Evolutionary conservation across 2,797 vertebrate species (phyloP).

Genomic region (Iguana delicatissima): DNA sequence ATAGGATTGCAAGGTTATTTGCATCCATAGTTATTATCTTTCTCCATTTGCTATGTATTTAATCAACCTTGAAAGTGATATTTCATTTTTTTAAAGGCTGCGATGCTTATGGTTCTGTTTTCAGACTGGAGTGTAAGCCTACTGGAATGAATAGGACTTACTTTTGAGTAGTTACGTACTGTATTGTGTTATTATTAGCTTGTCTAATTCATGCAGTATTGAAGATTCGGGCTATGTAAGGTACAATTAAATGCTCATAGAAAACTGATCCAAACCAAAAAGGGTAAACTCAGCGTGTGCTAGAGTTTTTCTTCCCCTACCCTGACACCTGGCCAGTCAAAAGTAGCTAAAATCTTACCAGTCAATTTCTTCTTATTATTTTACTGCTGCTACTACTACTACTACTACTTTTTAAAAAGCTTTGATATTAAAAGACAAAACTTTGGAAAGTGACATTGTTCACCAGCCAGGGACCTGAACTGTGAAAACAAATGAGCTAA

Average conservation of each 20-base stretch:
- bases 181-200: not conserved
- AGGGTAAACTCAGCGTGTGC: not conserved
- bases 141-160: not conserved
- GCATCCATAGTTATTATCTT: not conserved
- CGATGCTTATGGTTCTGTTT: not conserved
- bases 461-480: not conserved
- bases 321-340: not conserved
- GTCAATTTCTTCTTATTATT: not conserved
- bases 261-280: not conserved
- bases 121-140: not conserved
- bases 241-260: not conserved
- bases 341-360: not conserved
- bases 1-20: not conserved
- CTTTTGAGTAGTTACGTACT: not conserved
- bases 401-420: not conserved
- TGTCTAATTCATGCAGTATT: not conserved
- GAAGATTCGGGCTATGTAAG: not conserved
- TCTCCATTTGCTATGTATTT: not conserved
- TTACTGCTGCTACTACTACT: too few species aligned
- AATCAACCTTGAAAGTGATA: not conserved
- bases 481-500: constrained; percentile 26
- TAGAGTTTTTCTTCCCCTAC: not conserved
- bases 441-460: constrained; percentile 16
- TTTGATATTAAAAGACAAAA: not conserved
- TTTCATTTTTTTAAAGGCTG: not conserved